phyloP scores from a whole-genome alignment of 2,113 vertebrate genomes.

The Thoracochromis brauschi region DNA sequence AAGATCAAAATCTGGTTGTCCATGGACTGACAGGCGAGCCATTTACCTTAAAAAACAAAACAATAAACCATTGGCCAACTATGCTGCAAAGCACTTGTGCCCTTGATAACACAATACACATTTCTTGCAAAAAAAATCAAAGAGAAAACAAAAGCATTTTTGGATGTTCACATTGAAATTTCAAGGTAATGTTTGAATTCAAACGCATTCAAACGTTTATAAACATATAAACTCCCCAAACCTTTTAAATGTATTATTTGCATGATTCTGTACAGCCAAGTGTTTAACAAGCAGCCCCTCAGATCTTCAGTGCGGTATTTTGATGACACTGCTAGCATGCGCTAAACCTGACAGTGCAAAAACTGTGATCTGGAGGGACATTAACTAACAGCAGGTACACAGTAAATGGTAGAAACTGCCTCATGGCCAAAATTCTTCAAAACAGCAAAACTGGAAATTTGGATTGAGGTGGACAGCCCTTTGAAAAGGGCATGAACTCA shows the following conservation, averaged over 20 bases:
- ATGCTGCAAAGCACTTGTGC: neutral
- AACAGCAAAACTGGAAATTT: neutral
- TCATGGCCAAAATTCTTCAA: neutral
- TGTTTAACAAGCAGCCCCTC: neutral
- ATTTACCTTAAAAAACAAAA: slow-evolving; percentile 79
- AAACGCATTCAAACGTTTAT: neutral
- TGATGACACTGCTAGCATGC: neutral
- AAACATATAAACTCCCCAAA: neutral
- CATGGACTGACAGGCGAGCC: slow-evolving; percentile 98
- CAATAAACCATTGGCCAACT: neutral
- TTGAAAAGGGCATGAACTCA: neutral
- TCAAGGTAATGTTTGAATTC: neutral
- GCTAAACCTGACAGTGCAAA: neutral
- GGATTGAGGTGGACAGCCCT: neutral
- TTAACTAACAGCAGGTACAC: neutral
- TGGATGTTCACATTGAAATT: neutral
- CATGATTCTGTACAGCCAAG: neutral
- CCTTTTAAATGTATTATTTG: neutral
- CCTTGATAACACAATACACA: neutral
- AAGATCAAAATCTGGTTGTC: slow-evolving; percentile 99
- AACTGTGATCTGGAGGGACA: neutral
- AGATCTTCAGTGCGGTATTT: neutral
- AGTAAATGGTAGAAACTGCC: neutral
- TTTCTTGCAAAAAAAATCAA: neutral
- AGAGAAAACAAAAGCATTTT: neutral